Conservation (phyloP, 2,888 invertebrate genomes). For the Pristionchus entomophagus region DNA sequence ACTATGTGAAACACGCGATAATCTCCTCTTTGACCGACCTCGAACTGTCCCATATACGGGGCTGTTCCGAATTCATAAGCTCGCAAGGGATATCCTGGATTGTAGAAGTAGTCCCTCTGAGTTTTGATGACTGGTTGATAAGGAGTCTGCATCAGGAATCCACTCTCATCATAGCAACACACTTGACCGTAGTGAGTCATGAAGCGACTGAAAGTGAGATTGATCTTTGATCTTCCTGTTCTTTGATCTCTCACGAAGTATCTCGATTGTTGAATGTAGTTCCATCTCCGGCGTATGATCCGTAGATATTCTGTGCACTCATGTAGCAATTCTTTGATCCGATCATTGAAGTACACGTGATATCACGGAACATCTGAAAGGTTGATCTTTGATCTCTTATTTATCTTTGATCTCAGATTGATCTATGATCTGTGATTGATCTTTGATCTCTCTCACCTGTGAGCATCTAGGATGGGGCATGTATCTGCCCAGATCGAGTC, state of each 20-base stretch:
- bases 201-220: conserved; percentile 61
- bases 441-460: conserved; percentile 52
- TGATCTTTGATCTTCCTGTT: conserved; percentile 33
- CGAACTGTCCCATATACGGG: conserved; percentile 94
- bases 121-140: conserved; percentile 84
- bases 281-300: conserved; percentile 67
- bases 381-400: background rate
- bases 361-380: conserved; percentile 74
- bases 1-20: background rate
- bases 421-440: too few relatives aligned
- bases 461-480: conserved; percentile 81
- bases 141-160: conserved; percentile 91
- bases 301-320: conserved; percentile 74
- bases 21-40: conserved; percentile 81
- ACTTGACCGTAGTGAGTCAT: conserved; percentile 85
- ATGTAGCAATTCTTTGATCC: conserved; percentile 88
- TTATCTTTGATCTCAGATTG: background rate
- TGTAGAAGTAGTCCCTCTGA: conserved; percentile 66
- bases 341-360: conserved; percentile 86
- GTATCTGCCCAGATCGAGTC: conserved; percentile 91
- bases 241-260: conserved; percentile 52
- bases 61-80: conserved; percentile 88
- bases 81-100: conserved; percentile 74
- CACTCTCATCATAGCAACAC: conserved; percentile 95
- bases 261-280: conserved; percentile 57